Evolutionary conservation across 2,888 invertebrate genomes (phyloP), one percentile per base, ranked within the genome.

Genomic region (Cephus nigrinus): DNA sequence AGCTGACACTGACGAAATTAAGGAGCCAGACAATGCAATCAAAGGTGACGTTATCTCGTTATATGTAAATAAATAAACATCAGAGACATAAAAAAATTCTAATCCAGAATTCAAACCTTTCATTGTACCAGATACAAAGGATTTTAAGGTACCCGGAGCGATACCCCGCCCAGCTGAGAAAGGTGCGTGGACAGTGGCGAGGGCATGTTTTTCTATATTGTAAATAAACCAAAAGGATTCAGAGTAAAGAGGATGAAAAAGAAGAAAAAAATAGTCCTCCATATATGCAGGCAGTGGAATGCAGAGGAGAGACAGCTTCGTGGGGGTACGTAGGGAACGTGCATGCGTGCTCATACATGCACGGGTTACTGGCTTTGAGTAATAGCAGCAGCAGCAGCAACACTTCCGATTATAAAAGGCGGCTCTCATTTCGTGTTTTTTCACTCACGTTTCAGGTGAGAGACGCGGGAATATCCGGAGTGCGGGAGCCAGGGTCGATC

Each of bases 401-500:
- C 77, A 83, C 82, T 75, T 74, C 82, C 76, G 82, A 84, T 84
- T 80, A 80, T 78, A 84, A 68, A 78, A 79, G 79, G 78, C 82
- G 76, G 82, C 80, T 80, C 82, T 83, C 78, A 74, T 78, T 76
- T 35, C 72, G n/a, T 72, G 68, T 32, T 74, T 69, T 75, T 55
- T 79, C 75, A 76, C 73, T 81, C 81, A 83, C 83, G 83, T 83
- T 82, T 79, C 82, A 78, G 76, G 69, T 69, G 69, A 76, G 74
- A 76, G 73, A 69, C 72, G 76, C 76, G 73, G 68, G 72, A 72
- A 75, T 78, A 78, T 78, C 78, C 78, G 72, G 71, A 75, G 78
- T 72, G 35, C 68, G 31, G 74, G 36, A 69, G 35, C 76, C 73
- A 76, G 73, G 76, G 23, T 55, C 75, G 78, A 34, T 74, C 55